Percentiles rank a stretch among this genome's conserved stretches.
Conservation (phyloP, 2,888 invertebrate genomes). For the Mythimna impura region DNA sequence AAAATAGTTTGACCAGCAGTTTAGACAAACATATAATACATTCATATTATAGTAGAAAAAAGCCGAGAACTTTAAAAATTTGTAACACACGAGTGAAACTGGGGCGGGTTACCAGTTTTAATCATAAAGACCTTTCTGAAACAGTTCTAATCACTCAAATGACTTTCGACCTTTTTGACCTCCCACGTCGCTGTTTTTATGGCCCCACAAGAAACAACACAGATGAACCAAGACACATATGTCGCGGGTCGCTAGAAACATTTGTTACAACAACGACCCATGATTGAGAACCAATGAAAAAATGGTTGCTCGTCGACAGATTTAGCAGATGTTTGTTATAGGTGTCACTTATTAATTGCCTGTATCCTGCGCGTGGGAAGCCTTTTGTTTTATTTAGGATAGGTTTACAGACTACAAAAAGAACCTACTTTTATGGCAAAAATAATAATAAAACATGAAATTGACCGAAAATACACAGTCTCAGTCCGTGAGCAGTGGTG, state of each 20-base stretch:
- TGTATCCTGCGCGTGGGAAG: conserved; percentile 47
- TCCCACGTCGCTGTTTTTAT: conserved; percentile 6
- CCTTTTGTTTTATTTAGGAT: conserved; percentile 11
- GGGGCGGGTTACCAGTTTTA: too few relatives aligned
- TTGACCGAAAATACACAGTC: too few relatives aligned
- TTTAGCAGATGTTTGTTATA: conserved; percentile 54
- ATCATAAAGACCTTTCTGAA: too few relatives aligned
- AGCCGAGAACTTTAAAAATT: too few relatives aligned
- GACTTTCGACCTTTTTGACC: not conserved
- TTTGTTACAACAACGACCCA: conserved; percentile 49
- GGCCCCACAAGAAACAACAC: conserved; percentile 41
- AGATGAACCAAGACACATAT: conserved; percentile 51
- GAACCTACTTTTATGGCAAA: too few relatives aligned
- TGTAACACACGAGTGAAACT: too few relatives aligned
- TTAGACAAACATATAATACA: too few relatives aligned
- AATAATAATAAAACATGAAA: too few relatives aligned
- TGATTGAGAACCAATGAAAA: conserved; percentile 55
- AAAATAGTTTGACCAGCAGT: too few relatives aligned
- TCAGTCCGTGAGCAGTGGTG: too few relatives aligned
- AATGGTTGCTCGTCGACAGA: conserved; percentile 45
- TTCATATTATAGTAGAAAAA: too few relatives aligned
- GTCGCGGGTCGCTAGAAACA: conserved; percentile 51
- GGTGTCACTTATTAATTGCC: conserved; percentile 43
- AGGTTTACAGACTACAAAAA: not conserved
- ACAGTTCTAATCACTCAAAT: not conserved